Evolutionary conservation across 2,888 invertebrate genomes (phyloP).

Genomic region (Bellardia pandia): DNA sequence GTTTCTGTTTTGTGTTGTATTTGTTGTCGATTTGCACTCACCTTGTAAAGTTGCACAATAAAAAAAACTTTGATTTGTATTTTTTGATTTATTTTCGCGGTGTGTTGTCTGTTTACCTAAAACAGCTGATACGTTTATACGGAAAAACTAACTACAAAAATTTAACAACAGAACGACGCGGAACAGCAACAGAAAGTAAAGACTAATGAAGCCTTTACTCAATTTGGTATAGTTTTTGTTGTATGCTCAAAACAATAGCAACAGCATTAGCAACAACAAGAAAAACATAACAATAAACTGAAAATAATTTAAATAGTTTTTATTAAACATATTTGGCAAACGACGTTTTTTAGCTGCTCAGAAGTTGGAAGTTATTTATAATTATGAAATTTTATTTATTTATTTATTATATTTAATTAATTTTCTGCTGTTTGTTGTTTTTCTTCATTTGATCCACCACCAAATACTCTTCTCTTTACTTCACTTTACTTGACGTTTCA

Average conservation of each 20-base stretch:
- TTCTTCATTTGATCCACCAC: background rate
- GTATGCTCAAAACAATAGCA: background rate
- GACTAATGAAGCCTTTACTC: no score
- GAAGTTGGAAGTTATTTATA: constrained; percentile 53
- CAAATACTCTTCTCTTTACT: background rate
- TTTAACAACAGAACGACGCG: no score
- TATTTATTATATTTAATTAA: background rate
- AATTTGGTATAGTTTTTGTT: background rate
- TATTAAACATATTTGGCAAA: constrained; percentile 46
- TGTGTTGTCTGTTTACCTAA: no score
- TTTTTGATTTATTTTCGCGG: no score
- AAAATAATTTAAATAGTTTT: constrained; percentile 53
- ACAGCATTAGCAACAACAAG: background rate
- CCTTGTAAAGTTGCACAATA: no score
- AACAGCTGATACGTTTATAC: no score
- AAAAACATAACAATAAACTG: constrained; percentile 29
- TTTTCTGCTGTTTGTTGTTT: background rate
- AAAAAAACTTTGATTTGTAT: no score
- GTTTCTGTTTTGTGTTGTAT: no score
- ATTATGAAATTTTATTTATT: constrained; percentile 59
- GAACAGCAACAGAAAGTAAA: no score
- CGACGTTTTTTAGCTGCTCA: background rate
- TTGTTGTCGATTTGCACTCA: no score
- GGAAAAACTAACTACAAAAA: no score
- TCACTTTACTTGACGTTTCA: background rate